These are phyloP conservation scores for Nudaria mundana DNA, from an alignment of 2,888 invertebrate species.

Conservation along the genomic window DNA sequence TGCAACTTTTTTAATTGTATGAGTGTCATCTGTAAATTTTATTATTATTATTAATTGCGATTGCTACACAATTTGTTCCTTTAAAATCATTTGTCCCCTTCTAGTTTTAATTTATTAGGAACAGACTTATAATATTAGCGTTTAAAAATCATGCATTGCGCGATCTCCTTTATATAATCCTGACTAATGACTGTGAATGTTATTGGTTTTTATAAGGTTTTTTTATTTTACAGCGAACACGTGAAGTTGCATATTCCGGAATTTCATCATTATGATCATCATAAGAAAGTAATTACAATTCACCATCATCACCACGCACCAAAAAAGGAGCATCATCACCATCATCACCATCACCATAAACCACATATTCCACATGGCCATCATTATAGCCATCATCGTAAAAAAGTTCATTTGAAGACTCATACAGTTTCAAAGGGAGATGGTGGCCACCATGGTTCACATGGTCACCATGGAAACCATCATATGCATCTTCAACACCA, in stretches of 20 bases:
- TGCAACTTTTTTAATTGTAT: background rate
- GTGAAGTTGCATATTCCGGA: slow-evolving; percentile 82
- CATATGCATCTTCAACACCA: slow-evolving; percentile 15
- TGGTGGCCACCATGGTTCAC: slow-evolving; percentile 27
- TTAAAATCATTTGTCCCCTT: too few species aligned
- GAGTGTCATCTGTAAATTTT: background rate
- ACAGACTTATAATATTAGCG: too few species aligned
- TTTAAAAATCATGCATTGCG: slow-evolving; percentile 1
- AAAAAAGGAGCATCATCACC: slow-evolving; percentile 69
- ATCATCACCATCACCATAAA: slow-evolving; percentile 54
- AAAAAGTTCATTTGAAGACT: slow-evolving; percentile 65
- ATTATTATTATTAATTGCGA: background rate
- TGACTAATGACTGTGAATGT: too few species aligned
- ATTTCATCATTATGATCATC: slow-evolving; percentile 81
- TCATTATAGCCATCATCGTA: slow-evolving; percentile 60
- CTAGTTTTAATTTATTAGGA: too few species aligned
- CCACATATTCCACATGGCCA: slow-evolving; percentile 51
- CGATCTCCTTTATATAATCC: background rate
- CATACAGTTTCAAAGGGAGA: slow-evolving; percentile 50
- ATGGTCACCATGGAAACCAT: slow-evolving; percentile 29
- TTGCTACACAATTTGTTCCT: slow-evolving; percentile 2
- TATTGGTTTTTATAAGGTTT: too few species aligned
- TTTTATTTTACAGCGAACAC: slow-evolving; percentile 72
- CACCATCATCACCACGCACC: slow-evolving; percentile 78
- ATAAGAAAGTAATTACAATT: slow-evolving; percentile 82